phyloP scores from a whole-genome alignment of 2,797 vertebrate genomes.

The Sebastes elongatus region DNA sequence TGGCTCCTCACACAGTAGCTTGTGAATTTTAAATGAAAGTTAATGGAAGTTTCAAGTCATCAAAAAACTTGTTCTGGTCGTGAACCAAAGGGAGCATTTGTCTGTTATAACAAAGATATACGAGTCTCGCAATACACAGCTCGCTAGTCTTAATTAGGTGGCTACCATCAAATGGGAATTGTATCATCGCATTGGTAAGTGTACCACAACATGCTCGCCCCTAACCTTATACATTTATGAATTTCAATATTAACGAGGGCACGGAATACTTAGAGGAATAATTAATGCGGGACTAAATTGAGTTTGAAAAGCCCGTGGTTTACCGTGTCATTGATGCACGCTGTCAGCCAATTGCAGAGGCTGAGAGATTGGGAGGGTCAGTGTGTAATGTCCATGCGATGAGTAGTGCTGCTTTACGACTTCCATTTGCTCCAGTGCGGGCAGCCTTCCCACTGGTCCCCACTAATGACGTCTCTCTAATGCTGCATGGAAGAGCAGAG shows the following conservation, averaged over 20 bases:
- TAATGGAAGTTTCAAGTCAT: slow-evolving; percentile 74
- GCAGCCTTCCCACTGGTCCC: slow-evolving; percentile 75
- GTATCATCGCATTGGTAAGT: slow-evolving; percentile 74
- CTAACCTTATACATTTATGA: slow-evolving; percentile 78
- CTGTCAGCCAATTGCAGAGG: slow-evolving; percentile 73
- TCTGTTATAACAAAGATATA: slow-evolving; percentile 75
- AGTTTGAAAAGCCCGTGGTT: slow-evolving; percentile 81
- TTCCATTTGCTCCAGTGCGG: slow-evolving; percentile 78
- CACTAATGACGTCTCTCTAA: slow-evolving; percentile 80
- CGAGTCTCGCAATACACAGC: slow-evolving; percentile 64
- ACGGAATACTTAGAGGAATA: slow-evolving; percentile 80
- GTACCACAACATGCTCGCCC: slow-evolving; percentile 67
- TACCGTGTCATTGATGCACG: slow-evolving; percentile 74
- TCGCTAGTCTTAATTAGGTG: slow-evolving; percentile 74
- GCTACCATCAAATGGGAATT: slow-evolving; percentile 75
- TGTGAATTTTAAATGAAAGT: slow-evolving; percentile 73
- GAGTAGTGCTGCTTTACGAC: slow-evolving; percentile 79
- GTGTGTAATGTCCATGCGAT: slow-evolving; percentile 77
- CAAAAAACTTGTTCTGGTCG: slow-evolving; percentile 64
- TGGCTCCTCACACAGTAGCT: slow-evolving; percentile 47
- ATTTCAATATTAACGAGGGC: slow-evolving; percentile 69
- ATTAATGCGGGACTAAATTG: slow-evolving; percentile 81
- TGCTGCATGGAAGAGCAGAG: slow-evolving; percentile 70
- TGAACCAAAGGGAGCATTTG: slow-evolving; percentile 67
- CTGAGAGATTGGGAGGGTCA: slow-evolving; percentile 81